A percentile compares a stretch with the other conserved stretches of the same genome.
These are phyloP conservation scores for Syngnathus typhle DNA, from an alignment of 2,113 vertebrate genomes.

Conservation along the genomic window DNA sequence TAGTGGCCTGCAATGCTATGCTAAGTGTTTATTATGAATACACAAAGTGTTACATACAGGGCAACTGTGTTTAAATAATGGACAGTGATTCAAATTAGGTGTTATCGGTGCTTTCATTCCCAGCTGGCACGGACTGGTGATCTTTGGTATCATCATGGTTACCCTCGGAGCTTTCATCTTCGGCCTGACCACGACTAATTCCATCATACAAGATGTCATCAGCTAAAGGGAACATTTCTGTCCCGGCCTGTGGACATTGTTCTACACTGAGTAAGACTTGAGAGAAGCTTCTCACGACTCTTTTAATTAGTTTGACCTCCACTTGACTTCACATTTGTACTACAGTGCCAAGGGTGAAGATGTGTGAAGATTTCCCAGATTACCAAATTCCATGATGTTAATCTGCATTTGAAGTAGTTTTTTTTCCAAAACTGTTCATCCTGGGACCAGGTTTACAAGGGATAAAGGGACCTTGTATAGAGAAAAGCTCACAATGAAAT, in stretches of 20 bases:
- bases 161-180: conserved; percentile 67
- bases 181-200: conserved; percentile 68
- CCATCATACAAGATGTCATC: conserved; percentile 60
- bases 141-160: conserved; percentile 67
- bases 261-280: conserved; percentile 16
- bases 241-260: neutral
- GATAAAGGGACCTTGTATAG: conserved; percentile 18
- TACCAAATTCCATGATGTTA: conserved; percentile 8
- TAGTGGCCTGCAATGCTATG: no score
- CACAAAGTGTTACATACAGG: no score
- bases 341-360: neutral
- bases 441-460: conserved; percentile 6
- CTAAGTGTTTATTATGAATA: no score
- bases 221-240: conserved; percentile 29
- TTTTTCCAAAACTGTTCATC: neutral
- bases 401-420: conserved; percentile 8
- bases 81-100: neutral
- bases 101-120: neutral
- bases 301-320: conserved; percentile 6
- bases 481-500: conserved; percentile 32
- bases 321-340: conserved; percentile 12
- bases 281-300: conserved; percentile 22
- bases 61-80: no score
- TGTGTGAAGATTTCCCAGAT: neutral
- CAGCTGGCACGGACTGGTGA: conserved; percentile 86